phyloP scores from a whole-genome alignment of 2,797 vertebrate species.

The Eulemur albifrons region DNA sequence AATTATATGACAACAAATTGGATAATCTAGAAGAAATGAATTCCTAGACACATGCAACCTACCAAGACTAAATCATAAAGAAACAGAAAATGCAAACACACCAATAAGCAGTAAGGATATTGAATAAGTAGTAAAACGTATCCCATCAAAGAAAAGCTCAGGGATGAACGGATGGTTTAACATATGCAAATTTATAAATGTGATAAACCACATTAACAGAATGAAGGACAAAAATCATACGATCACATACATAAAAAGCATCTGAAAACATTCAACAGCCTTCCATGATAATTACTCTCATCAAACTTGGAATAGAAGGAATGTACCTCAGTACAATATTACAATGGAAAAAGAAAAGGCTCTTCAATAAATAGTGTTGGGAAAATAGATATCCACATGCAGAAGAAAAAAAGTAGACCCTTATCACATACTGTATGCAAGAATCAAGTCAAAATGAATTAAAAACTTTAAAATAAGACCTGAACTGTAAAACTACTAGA shows the following conservation, averaged over 20 bases:
- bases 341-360: no score
- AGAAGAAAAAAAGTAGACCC: no score
- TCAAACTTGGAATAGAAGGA: neutral
- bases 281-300: neutral
- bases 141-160: neutral
- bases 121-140: neutral
- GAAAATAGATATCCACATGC: no score
- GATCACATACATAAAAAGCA: neutral
- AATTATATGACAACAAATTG: neutral
- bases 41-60: neutral
- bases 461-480: no score
- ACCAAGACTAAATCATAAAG: neutral
- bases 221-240: no score
- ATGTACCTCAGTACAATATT: neutral
- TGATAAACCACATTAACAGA: neutral
- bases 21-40: neutral
- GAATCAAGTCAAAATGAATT: no score
- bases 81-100: neutral
- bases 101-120: neutral
- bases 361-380: no score
- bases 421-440: no score
- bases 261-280: neutral
- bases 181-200: neutral
- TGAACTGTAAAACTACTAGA: neutral
- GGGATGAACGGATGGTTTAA: neutral